Evolutionary conservation across 2,888 invertebrate genomes (phyloP).

Genomic region (Bombylius major): DNA sequence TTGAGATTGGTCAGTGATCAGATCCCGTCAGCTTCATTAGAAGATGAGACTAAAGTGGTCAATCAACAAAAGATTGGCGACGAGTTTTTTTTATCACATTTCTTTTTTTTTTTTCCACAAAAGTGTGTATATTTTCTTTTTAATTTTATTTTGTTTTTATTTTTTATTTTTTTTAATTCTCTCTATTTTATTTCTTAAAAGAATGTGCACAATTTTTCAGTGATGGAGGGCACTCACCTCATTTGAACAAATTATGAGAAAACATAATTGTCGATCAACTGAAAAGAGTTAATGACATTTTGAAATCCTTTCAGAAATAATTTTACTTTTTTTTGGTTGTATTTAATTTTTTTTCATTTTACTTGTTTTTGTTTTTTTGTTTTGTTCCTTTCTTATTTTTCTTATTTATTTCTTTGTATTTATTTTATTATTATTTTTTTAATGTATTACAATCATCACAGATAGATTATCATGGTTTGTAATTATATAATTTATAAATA

Average conservation of each 20-base stretch:
- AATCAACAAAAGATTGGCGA: constrained; percentile 8
- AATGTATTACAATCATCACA: no score
- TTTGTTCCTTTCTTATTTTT: no score
- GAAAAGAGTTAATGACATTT: neutral
- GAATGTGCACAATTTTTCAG: constrained; percentile 1
- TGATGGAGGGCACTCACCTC: neutral
- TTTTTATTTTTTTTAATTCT: neutral
- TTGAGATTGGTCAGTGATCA: constrained; percentile 8
- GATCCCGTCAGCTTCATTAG: neutral
- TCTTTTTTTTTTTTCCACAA: neutral
- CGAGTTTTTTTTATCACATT: neutral
- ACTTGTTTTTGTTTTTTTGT: no score
- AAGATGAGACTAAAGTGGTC: constrained; percentile 3
- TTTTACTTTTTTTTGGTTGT: no score
- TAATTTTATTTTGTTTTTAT: no score
- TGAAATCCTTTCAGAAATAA: neutral
- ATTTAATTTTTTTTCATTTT: no score
- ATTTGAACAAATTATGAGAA: neutral
- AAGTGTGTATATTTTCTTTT: neutral
- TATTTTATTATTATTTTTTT: no score
- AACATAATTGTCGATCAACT: neutral
- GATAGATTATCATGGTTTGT: no score
- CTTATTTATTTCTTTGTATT: no score
- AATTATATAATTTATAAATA: no score
- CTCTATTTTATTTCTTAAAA: neutral